Evolutionary conservation across 2,113 vertebrate species (phyloP), one percentile per base, ranked within the genome.

Genomic region (Chaetura pelagica): DNA sequence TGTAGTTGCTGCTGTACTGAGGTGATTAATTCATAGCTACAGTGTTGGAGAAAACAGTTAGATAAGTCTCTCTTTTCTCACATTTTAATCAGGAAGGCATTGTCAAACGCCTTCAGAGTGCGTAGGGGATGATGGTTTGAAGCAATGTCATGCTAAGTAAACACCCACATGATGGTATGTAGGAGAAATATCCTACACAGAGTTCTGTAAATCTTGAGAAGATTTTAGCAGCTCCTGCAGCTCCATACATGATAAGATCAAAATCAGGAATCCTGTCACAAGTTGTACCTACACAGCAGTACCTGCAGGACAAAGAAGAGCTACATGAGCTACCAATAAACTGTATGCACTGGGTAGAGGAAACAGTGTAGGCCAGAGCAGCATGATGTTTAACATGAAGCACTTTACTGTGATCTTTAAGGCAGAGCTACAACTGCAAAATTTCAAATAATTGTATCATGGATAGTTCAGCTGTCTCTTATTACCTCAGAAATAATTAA

Each of bases 31-130:
- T 72, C 84, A 52, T 69, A 89, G 83, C 71, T 92, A 15, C 90
- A 63, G 83, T 57, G 30, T 76, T 75, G 21, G 20, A 88, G 74
- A 77, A 54, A 10, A 32, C 15, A 57, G 67, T 81, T 59, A 74
- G 73, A 42, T 76, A 82, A 91, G 24, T 77, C 51, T 87, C 18
- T 72, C 21, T 90, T 87, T 84, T 80, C 68, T 63, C 87, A 84
- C 66, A 82, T 71, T 84, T 90, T 64, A 86, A 85, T 87, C 61
- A 75, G 66, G 73, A 78, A 95, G 32, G 61, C 54, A 91, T 78
- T 97, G 95, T 88, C 71, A 87, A 76, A 97, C 62, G 71, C 93
- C 94, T 95, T 87, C 94, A 96, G 66, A 88, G 71, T 96, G 79
- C 21, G 44, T 94, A 84, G 93, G 96, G 85, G 67, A 92, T 44